A percentile compares a stretch with the other conserved stretches of the same genome.
These are phyloP conservation scores for Spongilla lacustris DNA, from an alignment of 37 sponge, comb jelly and placozoan species.

Conservation along the genomic window DNA sequence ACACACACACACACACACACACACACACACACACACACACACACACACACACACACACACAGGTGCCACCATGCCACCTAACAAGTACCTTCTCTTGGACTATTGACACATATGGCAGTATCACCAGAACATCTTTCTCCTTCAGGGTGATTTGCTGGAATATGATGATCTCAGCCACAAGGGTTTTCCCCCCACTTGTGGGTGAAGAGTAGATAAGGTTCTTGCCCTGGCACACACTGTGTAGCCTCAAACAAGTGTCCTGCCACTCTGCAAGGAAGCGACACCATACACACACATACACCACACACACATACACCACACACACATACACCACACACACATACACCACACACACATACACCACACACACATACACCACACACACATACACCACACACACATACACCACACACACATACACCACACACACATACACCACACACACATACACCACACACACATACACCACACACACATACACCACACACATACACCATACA, in stretches of 20 bases:
- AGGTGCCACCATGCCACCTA: not conserved
- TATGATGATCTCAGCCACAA: conserved; percentile 93
- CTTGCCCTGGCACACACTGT: conserved; percentile 29
- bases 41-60: conserved; percentile 21
- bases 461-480: not conserved
- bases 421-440: no score
- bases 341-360: conserved; percentile 2
- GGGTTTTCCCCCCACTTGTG: conserved; percentile 97
- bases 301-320: not conserved
- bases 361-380: not conserved
- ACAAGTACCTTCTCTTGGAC: conserved; percentile 87
- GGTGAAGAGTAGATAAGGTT: conserved; percentile 93
- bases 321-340: not conserved
- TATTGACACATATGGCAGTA: conserved; percentile 92
- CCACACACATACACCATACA: not conserved
- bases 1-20: not conserved
- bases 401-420: no score
- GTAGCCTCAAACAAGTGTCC: conserved; percentile 61
- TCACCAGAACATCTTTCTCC: conserved; percentile 74
- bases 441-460: not conserved
- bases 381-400: not conserved
- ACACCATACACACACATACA: not conserved
- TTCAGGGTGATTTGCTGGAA: conserved; percentile 68
- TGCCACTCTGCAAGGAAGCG: conserved; percentile 75
- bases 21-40: conserved; percentile 6